Evolutionary conservation across 2,113 vertebrate genomes (phyloP).

Genomic region (Girardinichthys multiradiatus): DNA sequence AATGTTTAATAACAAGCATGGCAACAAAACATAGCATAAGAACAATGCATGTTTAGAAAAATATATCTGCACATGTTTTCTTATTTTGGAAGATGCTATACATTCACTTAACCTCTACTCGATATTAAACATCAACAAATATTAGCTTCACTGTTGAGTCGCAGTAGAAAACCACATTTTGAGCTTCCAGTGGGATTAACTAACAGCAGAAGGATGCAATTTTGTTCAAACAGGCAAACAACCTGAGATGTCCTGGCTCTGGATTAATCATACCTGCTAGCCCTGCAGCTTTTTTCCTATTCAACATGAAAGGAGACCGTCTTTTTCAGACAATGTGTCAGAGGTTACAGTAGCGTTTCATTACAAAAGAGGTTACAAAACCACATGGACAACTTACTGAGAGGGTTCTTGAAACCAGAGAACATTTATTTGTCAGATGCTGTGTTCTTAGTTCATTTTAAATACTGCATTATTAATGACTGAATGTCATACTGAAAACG

Average conservation of each 20-base stretch:
- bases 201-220: constrained; percentile 27
- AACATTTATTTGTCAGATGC: constrained; percentile 20
- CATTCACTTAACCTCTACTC: constrained; percentile 70
- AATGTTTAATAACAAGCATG: constrained; percentile 79
- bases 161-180: constrained; percentile 47
- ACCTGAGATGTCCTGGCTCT: constrained; percentile 53
- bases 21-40: constrained; percentile 66
- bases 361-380: constrained; percentile 39
- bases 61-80: constrained; percentile 80
- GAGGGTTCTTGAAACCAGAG: constrained; percentile 19
- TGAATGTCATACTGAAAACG: not conserved
- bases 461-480: not conserved
- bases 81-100: constrained; percentile 64
- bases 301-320: constrained; percentile 35
- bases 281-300: constrained; percentile 29
- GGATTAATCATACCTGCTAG: constrained; percentile 15
- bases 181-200: constrained; percentile 19
- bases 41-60: constrained; percentile 80
- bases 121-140: constrained; percentile 73
- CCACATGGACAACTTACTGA: constrained; percentile 34
- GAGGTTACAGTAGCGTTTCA: constrained; percentile 18
- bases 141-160: constrained; percentile 30
- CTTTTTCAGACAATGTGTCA: constrained; percentile 22
- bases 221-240: constrained; percentile 44
- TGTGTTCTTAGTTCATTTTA: not conserved